Evolutionary conservation across 2,888 invertebrate genomes (phyloP).

Genomic region (Lasioglossum marginatum): DNA sequence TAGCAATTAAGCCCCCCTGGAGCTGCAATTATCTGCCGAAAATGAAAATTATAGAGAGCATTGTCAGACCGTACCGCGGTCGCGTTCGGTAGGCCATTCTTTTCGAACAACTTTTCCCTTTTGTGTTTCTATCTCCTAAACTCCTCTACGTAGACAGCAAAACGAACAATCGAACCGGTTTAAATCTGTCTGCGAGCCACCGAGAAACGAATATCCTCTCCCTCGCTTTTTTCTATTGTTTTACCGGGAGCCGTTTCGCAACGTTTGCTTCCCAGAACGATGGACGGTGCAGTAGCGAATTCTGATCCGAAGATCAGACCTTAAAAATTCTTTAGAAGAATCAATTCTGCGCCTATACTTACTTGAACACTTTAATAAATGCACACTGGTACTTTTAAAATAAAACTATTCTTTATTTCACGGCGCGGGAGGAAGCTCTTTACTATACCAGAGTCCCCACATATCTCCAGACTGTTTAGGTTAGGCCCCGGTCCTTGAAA

Average conservation of each 20-base stretch:
- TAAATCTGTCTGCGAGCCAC: neutral
- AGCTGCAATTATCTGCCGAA: slow-evolving; percentile 78
- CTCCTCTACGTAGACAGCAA: neutral
- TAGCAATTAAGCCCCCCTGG: slow-evolving; percentile 75
- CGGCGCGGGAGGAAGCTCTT: too few species aligned
- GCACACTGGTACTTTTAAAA: too few species aligned
- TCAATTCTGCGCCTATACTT: too few species aligned
- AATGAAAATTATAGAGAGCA: slow-evolving; percentile 80
- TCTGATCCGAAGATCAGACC: too few species aligned
- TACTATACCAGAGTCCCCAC: too few species aligned
- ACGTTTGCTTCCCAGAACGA: neutral
- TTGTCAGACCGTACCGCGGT: slow-evolving; percentile 26
- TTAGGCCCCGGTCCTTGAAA: too few species aligned
- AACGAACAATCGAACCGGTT: neutral
- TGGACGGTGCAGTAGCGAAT: neutral
- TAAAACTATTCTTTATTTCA: too few species aligned
- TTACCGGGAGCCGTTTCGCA: slow-evolving; percentile 1
- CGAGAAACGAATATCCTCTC: too few species aligned
- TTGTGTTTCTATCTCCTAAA: neutral
- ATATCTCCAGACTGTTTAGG: too few species aligned
- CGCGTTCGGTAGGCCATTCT: slow-evolving; percentile 28
- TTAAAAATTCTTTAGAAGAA: too few species aligned
- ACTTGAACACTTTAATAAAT: too few species aligned
- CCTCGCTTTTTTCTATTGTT: neutral
- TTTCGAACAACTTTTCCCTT: neutral